Evolutionary conservation across 1,140 invertebrate genomes (phyloP).

Genomic region (Cataglyphis hispanica): DNA sequence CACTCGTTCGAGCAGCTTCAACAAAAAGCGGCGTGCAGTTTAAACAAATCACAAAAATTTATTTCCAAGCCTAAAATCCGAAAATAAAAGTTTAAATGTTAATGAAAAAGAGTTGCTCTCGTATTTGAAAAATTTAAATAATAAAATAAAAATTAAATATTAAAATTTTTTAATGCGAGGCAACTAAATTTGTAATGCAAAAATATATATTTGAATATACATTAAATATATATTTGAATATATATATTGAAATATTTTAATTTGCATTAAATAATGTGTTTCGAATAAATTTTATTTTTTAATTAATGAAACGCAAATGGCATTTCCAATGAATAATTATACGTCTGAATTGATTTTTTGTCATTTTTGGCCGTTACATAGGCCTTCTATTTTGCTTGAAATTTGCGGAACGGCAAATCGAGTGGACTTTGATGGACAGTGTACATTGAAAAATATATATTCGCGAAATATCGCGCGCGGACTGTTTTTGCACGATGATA

Average conservation of each 20-base stretch:
- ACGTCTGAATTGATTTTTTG: not conserved
- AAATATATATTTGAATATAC: not conserved
- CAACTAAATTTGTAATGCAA: not conserved
- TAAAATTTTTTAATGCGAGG: not conserved
- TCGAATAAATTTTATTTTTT: not conserved
- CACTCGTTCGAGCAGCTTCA: not conserved
- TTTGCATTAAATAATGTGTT: not conserved
- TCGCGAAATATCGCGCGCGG: slow-evolving; percentile 32
- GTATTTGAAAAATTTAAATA: not conserved
- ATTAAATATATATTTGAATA: not conserved
- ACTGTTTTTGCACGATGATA: slow-evolving; percentile 87
- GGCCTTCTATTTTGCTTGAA: slow-evolving; percentile 11
- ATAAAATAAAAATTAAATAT: slow-evolving; percentile 34
- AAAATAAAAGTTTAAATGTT: slow-evolving; percentile 37
- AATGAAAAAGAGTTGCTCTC: slow-evolving; percentile 22
- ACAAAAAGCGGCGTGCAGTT: slow-evolving; percentile 29
- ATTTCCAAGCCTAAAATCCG: slow-evolving; percentile 3
- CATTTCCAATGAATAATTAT: not conserved
- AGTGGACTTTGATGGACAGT: slow-evolving; percentile 51
- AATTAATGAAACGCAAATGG: not conserved
- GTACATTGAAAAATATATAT: slow-evolving; percentile 50
- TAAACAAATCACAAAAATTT: slow-evolving; percentile 46
- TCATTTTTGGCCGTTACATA: not conserved
- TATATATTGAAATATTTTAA: not conserved
- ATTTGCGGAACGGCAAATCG: slow-evolving; percentile 42